Evolutionary conservation across 2,888 invertebrate genomes (phyloP).

Genomic region (Lacanobia wlatinum): DNA sequence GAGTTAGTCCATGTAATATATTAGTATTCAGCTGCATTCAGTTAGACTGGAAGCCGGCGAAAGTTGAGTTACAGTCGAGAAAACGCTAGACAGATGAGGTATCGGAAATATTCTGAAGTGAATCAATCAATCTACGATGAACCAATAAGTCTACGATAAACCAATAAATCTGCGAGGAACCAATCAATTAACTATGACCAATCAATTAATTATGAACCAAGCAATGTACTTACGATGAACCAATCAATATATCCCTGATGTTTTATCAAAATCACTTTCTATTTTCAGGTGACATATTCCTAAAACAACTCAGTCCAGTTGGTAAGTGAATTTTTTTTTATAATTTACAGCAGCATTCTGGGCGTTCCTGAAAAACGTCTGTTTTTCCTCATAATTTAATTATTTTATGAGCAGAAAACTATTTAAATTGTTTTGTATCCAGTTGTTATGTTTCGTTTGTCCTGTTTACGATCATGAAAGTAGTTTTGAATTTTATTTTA

Average conservation of each 20-base stretch:
- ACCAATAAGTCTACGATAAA: not conserved
- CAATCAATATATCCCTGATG: not conserved
- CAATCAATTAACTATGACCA: too few species aligned
- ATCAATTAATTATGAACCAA: too few species aligned
- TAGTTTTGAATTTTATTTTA: constrained; percentile 18
- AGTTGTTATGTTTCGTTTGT: constrained; percentile 7
- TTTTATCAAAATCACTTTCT: not conserved
- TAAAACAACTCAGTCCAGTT: constrained; percentile 65
- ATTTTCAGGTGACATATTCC: constrained; percentile 70
- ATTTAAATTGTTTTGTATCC: constrained; percentile 31
- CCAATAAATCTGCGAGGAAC: not conserved
- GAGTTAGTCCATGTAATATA: not conserved
- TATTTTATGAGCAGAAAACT: constrained; percentile 35
- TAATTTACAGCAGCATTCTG: not conserved
- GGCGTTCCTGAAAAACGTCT: constrained; percentile 22
- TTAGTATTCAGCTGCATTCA: not conserved
- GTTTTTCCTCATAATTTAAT: constrained; percentile 11
- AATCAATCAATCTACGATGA: not conserved
- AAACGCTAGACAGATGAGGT: too few species aligned
- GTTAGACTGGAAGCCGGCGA: too few species aligned
- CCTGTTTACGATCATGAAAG: constrained; percentile 36
- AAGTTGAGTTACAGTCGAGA: too few species aligned
- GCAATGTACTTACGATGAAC: too few species aligned
- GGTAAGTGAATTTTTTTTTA: constrained; percentile 68
- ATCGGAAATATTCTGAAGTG: not conserved